Evolutionary conservation across 2,888 invertebrate genomes (phyloP).

Genomic region (Chrysomela aeneicollis): DNA sequence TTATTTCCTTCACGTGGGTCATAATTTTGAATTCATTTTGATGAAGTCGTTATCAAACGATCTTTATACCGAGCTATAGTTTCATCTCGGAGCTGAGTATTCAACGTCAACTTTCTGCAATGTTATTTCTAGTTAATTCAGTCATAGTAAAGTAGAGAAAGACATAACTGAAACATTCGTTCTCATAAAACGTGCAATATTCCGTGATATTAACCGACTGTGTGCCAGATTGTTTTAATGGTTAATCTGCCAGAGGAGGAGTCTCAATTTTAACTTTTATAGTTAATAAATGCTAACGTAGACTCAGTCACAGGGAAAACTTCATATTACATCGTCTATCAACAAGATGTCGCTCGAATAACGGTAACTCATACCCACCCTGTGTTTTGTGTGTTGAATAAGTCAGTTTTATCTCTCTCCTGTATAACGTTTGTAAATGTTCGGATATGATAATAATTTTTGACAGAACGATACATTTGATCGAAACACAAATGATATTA

Average conservation of each 20-base stretch:
- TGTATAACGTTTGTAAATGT: too few species aligned
- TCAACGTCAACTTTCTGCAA: not conserved
- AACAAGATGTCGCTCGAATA: not conserved
- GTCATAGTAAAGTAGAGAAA: conserved; percentile 3
- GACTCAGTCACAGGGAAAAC: not conserved
- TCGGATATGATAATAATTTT: too few species aligned
- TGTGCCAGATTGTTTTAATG: conserved; percentile 39
- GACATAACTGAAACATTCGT: conserved; percentile 25
- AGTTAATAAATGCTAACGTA: conserved; percentile 28
- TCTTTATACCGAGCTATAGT: not conserved
- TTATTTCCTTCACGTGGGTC: too few species aligned
- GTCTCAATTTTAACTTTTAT: conserved; percentile 39
- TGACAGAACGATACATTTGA: too few species aligned
- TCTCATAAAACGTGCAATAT: conserved; percentile 37
- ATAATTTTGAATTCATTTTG: too few species aligned
- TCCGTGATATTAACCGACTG: conserved; percentile 37
- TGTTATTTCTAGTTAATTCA: conserved; percentile 6
- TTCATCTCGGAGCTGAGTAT: not conserved
- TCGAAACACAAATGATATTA: too few species aligned
- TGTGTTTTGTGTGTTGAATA: too few species aligned
- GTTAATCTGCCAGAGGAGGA: conserved; percentile 26
- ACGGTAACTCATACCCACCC: too few species aligned
- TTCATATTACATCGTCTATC: not conserved
- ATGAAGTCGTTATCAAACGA: too few species aligned
- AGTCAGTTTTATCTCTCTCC: too few species aligned